phyloP scores from a whole-genome alignment of 2,113 vertebrate genomes.

The Lampris incognitus region DNA sequence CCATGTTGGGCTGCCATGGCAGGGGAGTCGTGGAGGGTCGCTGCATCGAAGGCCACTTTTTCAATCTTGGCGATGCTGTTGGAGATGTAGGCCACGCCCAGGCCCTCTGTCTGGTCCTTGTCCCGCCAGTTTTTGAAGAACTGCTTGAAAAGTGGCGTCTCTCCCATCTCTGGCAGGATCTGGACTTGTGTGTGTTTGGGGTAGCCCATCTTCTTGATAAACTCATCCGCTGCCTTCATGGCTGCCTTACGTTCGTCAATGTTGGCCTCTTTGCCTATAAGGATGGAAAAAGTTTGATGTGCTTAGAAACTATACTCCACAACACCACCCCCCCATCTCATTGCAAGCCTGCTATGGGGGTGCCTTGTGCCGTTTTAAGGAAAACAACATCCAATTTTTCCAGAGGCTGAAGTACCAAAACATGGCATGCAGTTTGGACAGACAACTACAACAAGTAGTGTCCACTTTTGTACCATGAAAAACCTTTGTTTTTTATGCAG shows the following conservation, averaged over 20 bases:
- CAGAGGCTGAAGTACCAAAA: neutral
- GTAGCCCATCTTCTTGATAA: slow-evolving; percentile 97
- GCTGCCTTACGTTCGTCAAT: slow-evolving; percentile 92
- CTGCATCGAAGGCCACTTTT: slow-evolving; percentile 90
- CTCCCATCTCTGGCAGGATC: slow-evolving; percentile 92
- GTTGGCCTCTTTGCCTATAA: slow-evolving; percentile 90
- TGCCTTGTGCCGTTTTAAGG: neutral
- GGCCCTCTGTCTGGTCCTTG: slow-evolving; percentile 90
- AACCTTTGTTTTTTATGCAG: neutral
- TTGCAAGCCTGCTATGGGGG: neutral
- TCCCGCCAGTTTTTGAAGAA: slow-evolving; percentile 99
- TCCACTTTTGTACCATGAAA: neutral
- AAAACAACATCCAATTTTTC: neutral
- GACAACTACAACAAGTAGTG: neutral
- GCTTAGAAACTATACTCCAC: neutral
- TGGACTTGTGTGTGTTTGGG: slow-evolving; percentile 95
- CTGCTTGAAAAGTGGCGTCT: slow-evolving; percentile 98
- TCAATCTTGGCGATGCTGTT: slow-evolving; percentile 93
- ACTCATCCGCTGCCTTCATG: slow-evolving; percentile 92
- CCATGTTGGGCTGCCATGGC: slow-evolving; percentile 97
- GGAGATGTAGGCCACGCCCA: slow-evolving; percentile 89
- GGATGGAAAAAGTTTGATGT: neutral
- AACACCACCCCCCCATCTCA: neutral
- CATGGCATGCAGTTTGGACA: neutral
- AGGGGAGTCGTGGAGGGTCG: slow-evolving; percentile 88